Evolutionary conservation across 2,113 vertebrate species (phyloP).

Genomic region (Aythya baeri): DNA sequence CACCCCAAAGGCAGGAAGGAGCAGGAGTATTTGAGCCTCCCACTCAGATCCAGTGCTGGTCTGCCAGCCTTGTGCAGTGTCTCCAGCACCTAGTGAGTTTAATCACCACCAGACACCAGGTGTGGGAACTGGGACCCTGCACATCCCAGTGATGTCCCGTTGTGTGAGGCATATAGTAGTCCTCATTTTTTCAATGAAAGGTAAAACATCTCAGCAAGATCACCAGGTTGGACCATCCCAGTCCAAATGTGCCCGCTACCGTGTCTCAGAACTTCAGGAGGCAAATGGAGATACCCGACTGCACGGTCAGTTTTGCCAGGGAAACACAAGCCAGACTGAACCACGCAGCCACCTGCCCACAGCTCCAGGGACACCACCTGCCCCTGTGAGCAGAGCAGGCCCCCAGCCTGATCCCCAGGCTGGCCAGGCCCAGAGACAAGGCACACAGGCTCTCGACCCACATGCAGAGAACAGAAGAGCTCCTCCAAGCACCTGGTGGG

Average conservation of each 20-base stretch:
- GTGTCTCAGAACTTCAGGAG: background rate
- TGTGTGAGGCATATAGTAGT: fast-evolving
- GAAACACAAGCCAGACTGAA: background rate
- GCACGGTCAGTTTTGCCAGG: background rate
- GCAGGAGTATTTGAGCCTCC: background rate
- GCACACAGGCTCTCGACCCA: fast-evolving
- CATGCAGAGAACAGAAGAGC: background rate
- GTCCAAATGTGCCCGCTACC: fast-evolving
- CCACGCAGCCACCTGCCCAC: background rate
- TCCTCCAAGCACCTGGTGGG: background rate
- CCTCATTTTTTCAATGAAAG: fast-evolving
- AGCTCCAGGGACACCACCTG: background rate
- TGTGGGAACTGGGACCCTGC: background rate
- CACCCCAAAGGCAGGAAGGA: background rate
- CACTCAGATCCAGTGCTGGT: background rate
- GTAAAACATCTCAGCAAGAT: background rate
- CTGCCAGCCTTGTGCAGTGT: fast-evolving
- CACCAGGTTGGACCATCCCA: background rate
- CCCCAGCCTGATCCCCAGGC: background rate
- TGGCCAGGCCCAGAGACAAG: background rate
- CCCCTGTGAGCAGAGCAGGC: fast-evolving
- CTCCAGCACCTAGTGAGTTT: background rate
- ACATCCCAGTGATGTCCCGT: background rate
- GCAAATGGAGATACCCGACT: background rate
- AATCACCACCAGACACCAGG: background rate